Conservation (phyloP, 1,140 invertebrate species). For the Chelonus insularis region DNA sequence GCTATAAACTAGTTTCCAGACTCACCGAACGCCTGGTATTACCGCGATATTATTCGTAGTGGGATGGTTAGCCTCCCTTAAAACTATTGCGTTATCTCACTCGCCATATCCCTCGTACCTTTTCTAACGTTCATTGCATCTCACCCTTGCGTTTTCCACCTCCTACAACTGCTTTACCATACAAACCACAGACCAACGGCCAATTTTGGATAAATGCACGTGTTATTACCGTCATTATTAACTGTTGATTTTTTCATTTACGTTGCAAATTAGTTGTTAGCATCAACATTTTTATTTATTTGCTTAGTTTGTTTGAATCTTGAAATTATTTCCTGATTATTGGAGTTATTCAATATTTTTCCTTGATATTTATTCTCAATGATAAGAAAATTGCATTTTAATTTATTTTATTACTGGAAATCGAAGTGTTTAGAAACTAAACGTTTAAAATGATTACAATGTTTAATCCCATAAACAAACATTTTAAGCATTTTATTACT, state of each 20-base stretch:
- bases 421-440: too few relatives aligned
- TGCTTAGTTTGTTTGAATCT: not conserved
- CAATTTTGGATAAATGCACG: constrained; percentile 35
- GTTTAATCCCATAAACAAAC: too few relatives aligned
- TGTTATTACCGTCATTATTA: constrained; percentile 45
- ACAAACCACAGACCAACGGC: constrained; percentile 21
- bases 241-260: constrained; percentile 41
- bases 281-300: not conserved
- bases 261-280: not conserved
- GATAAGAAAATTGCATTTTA: too few relatives aligned
- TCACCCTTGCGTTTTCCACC: constrained; percentile 5
- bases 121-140: constrained; percentile 12
- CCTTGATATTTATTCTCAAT: too few relatives aligned
- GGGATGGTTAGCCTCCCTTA: not conserved
- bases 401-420: too few relatives aligned
- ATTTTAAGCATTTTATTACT: too few relatives aligned
- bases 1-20: constrained; percentile 38
- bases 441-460: too few relatives aligned
- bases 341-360: too few relatives aligned
- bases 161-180: constrained; percentile 13
- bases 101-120: not conserved
- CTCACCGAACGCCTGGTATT: constrained; percentile 29
- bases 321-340: not conserved
- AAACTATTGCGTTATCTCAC: not conserved
- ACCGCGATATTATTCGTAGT: constrained; percentile 38